Conservation (phyloP, 2,888 invertebrate genomes). For the Yponomeuta sedellus region DNA sequence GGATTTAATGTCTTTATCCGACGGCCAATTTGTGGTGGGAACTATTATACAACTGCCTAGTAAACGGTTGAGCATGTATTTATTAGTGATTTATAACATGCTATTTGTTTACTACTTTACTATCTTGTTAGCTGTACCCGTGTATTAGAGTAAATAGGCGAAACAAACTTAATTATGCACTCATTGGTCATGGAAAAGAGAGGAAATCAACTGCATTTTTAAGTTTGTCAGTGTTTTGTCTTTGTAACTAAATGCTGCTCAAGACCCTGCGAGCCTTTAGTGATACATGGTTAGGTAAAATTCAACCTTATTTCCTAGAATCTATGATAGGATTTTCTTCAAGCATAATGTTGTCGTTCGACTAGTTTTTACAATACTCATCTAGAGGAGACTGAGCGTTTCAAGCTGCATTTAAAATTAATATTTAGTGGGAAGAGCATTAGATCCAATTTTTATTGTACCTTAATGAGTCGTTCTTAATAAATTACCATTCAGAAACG, state of each 20-base stretch:
- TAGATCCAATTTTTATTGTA: conserved; percentile 66
- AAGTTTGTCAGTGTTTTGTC: neutral
- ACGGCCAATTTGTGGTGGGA: no score
- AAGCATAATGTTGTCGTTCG: neutral
- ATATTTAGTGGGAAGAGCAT: conserved; percentile 41
- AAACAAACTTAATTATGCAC: neutral
- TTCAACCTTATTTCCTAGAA: neutral
- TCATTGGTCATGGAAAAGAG: neutral
- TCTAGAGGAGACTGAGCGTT: conserved; percentile 68
- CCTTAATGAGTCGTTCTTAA: conserved; percentile 65
- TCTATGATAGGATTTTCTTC: neutral
- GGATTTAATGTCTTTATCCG: no score
- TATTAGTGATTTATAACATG: conserved; percentile 1
- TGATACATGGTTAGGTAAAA: neutral
- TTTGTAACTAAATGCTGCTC: neutral
- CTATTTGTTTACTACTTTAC: neutral
- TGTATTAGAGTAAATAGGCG: neutral
- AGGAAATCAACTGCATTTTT: neutral
- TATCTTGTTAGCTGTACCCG: neutral
- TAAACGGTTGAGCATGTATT: neutral
- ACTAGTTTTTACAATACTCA: conserved; percentile 33
- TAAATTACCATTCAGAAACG: conserved; percentile 39
- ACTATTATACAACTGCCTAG: no score
- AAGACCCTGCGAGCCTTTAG: no score
- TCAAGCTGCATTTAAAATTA: conserved; percentile 25